phyloP scores from a whole-genome alignment of 1,140 invertebrate species.

The Ips typographus region DNA sequence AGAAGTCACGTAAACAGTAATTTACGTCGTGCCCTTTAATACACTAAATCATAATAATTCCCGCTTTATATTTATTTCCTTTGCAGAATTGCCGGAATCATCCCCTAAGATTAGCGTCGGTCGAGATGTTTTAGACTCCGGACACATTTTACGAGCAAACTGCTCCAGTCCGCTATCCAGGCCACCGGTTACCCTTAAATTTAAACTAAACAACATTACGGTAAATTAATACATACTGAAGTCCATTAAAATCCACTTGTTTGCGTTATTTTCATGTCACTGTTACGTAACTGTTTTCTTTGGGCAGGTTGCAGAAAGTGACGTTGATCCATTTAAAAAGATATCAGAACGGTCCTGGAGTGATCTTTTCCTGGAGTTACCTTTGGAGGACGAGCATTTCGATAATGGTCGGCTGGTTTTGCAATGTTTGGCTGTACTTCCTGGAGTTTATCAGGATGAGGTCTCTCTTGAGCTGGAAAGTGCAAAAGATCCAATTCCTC shows the following conservation, averaged over 20 bases:
- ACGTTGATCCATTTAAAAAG: conserved; percentile 45
- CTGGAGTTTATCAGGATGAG: conserved; percentile 57
- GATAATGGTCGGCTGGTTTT: conserved; percentile 54
- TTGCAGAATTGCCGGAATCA: conserved; percentile 61
- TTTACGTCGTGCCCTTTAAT: not conserved
- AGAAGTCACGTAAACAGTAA: too few relatives aligned
- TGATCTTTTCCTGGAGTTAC: conserved; percentile 46
- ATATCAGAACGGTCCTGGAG: conserved; percentile 46
- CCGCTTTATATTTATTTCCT: too few relatives aligned
- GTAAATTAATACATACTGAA: conserved; percentile 54
- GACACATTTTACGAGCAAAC: conserved; percentile 71
- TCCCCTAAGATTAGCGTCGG: conserved; percentile 57
- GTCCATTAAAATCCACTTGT: too few relatives aligned
- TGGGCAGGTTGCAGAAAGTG: conserved; percentile 50
- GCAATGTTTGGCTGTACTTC: conserved; percentile 57
- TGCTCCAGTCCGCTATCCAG: conserved; percentile 72
- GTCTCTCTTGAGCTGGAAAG: conserved; percentile 56
- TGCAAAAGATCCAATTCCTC: conserved; percentile 58
- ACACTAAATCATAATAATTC: not conserved
- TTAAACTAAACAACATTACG: conserved; percentile 72
- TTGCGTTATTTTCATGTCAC: not conserved
- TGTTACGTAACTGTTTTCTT: not conserved
- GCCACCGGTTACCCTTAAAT: conserved; percentile 70
- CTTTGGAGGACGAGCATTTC: conserved; percentile 48
- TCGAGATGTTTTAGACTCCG: conserved; percentile 50